Evolutionary conservation across 2,113 vertebrate genomes (phyloP), one percentile per base, ranked within the genome.

Genomic region (Pygoscelis antarcticus): DNA sequence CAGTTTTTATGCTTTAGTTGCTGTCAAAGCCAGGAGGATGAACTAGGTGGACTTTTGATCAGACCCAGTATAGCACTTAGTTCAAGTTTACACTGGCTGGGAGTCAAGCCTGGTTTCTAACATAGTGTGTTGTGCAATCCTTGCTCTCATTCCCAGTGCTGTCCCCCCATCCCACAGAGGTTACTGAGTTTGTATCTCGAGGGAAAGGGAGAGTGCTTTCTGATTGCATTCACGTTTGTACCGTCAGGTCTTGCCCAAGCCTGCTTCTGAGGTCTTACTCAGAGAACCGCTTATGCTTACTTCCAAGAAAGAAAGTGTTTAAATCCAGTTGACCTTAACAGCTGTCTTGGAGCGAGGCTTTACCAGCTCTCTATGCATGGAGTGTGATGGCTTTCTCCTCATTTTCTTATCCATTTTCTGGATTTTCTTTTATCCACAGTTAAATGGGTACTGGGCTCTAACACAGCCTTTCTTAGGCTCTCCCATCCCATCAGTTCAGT

Each of bases 51-150:
- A 86, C 82, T 93, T 93, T 77, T 66, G 58, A 66, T 83, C 75
- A 74, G 58, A 90, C 58, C 19, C 20, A 90, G 40, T 66, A n/a
- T 16, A 82, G 27, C 34, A 93, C 42, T 93, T 72, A 40, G 66
- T 80, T 83, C 55, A 90, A 84, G 88, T 86, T 95, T 92, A 94
- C 55, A 55, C 60, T 95, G 93, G 54, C 93, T 92, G n/a, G 17
- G 22, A 80, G 36, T 92, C 79, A 95, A 94, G 64, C 54, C 90
- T 92, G 14, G 26, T 83, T 94, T 93, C 40, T 77, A 58, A 46
- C 61, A 44, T 8, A 51, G 40, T 6, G 4, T 57, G 25, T 96
- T 96, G 88, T 90, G 85, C 85, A 96, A 96, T 66, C 68, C 16
- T 54, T 86, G 30, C 42, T 96, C 18, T 88, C 46, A 88, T 85